These are phyloP conservation scores for Paramuricea clavata DNA, from an alignment of 92 coral and sea anemone species.

Conservation along the genomic window DNA sequence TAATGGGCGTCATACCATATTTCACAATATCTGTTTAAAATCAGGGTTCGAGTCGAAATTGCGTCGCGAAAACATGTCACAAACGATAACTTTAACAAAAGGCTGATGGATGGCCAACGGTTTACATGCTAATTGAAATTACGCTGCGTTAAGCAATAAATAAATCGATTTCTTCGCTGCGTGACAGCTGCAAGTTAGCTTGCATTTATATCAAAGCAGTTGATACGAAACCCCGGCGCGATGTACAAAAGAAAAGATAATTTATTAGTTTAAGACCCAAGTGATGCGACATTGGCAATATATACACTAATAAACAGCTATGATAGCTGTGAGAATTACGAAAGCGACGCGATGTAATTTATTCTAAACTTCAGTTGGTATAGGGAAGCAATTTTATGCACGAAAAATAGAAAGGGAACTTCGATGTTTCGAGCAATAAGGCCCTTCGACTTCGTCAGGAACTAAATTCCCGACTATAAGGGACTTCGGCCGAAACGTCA, in stretches of 20 bases:
- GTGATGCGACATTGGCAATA: slow-evolving; percentile 3
- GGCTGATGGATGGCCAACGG: slow-evolving; percentile 17
- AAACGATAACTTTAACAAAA: slow-evolving; percentile 40
- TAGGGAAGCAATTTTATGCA: no score
- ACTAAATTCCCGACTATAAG: no score
- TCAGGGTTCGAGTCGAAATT: neutral
- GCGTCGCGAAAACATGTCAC: slow-evolving; percentile 36
- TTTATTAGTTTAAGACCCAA: neutral
- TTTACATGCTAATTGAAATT: slow-evolving; percentile 34
- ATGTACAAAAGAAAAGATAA: slow-evolving; percentile 1
- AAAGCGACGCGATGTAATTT: neutral
- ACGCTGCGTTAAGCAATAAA: slow-evolving; percentile 40
- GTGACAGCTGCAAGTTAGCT: slow-evolving; percentile 34
- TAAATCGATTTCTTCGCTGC: slow-evolving; percentile 41
- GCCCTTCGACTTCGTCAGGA: no score
- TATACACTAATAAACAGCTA: slow-evolving; percentile 13
- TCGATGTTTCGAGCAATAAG: no score
- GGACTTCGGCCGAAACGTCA: no score
- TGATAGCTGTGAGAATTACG: neutral
- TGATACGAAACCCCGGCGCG: neutral
- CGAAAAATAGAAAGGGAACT: no score
- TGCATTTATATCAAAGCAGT: slow-evolving; percentile 9
- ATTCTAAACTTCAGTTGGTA: no score
- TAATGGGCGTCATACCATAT: no score
- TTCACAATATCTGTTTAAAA: neutral